Conservation (phyloP, 2,113 vertebrate genomes). For the Corvus moneduloides region DNA sequence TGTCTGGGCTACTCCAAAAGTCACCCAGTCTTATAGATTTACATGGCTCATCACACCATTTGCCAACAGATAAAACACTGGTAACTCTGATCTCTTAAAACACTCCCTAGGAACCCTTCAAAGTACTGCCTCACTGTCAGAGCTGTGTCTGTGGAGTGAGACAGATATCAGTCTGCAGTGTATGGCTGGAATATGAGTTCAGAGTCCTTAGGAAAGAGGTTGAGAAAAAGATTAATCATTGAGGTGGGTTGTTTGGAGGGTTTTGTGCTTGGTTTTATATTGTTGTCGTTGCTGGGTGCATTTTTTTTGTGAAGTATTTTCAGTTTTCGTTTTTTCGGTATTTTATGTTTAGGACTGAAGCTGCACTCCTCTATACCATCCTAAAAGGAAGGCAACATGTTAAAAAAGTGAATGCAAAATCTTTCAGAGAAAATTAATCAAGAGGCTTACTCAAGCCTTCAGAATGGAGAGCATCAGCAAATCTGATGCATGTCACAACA, state of each 20-base stretch:
- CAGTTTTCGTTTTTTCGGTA: neutral
- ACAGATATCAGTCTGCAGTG: neutral
- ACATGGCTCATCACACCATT: neutral
- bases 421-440: neutral
- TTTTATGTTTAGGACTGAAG: neutral
- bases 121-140: neutral
- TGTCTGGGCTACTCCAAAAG: neutral
- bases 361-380: neutral
- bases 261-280: neutral
- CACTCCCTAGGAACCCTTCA: neutral
- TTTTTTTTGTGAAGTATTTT: neutral
- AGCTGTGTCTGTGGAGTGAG: neutral
- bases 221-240: neutral
- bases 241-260: neutral
- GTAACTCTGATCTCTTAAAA: neutral
- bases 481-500: neutral
- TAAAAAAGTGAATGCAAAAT: neutral
- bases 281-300: neutral
- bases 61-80: neutral
- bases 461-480: neutral
- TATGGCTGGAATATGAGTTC: neutral
- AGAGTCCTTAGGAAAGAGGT: neutral
- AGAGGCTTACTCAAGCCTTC: neutral
- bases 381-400: neutral
- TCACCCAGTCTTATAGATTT: neutral